Evolutionary conservation across 2,113 vertebrate genomes (phyloP).

Genomic region (Ivindomyrus marchei): DNA sequence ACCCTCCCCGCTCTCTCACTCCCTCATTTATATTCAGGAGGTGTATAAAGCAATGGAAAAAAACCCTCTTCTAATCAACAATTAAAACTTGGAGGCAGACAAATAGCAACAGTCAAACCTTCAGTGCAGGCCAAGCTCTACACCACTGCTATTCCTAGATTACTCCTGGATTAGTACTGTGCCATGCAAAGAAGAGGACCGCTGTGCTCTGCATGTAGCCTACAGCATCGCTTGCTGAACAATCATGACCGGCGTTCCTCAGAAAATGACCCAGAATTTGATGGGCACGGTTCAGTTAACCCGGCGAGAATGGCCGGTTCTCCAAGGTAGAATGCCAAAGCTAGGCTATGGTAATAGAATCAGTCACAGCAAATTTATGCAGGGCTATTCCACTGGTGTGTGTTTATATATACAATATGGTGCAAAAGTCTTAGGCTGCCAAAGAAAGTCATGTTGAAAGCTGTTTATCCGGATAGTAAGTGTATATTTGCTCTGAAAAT

Average conservation of each 20-base stretch:
- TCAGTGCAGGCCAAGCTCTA: not conserved
- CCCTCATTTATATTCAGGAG: conserved; percentile 3
- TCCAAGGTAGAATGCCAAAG: not conserved
- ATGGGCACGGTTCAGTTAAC: not conserved
- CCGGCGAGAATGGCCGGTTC: not conserved
- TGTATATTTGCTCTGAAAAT: not conserved
- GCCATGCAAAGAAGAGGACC: not conserved
- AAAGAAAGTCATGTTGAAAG: not conserved
- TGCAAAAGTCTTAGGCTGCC: not conserved
- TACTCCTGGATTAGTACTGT: not conserved
- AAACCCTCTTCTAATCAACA: conserved; percentile 6
- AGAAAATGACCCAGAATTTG: not conserved
- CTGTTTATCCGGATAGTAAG: not conserved
- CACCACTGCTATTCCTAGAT: not conserved
- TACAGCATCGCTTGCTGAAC: not conserved
- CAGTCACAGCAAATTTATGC: not conserved
- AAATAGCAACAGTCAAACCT: not conserved
- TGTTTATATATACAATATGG: not conserved
- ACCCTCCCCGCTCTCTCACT: not conserved
- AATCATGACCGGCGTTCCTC: not conserved
- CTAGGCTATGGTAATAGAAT: not conserved
- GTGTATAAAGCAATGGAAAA: not conserved
- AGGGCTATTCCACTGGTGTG: not conserved
- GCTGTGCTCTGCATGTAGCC: not conserved
- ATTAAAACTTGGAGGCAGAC: conserved; percentile 4